Evolutionary conservation across 2,113 vertebrate genomes (phyloP).

Genomic region (Manacus vitellinus): DNA sequence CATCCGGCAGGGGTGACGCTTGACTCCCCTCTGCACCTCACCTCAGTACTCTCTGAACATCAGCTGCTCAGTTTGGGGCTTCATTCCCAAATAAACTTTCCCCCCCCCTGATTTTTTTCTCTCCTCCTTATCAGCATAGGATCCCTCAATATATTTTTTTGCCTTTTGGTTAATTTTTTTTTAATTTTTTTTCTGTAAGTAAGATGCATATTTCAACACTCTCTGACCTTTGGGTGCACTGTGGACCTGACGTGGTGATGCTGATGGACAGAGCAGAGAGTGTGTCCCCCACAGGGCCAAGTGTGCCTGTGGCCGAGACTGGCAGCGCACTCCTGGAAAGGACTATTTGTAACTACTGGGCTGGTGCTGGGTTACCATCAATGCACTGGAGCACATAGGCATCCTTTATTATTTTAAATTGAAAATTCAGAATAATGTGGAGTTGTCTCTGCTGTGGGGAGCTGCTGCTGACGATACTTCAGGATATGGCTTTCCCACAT

Average conservation of each 20-base stretch:
- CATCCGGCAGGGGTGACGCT: neutral
- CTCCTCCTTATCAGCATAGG: neutral
- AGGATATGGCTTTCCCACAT: fast-evolving
- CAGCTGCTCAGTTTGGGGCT: neutral
- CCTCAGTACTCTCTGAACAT: neutral
- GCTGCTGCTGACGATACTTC: neutral
- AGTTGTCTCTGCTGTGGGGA: neutral
- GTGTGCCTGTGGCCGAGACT: neutral
- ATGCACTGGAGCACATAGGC: neutral
- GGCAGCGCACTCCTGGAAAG: neutral
- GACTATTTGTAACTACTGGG: slow-evolving; percentile 28
- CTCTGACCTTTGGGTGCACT: fast-evolving
- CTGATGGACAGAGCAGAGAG: neutral
- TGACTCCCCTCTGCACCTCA: neutral
- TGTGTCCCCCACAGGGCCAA: neutral
- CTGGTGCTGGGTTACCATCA: neutral
- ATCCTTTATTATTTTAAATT: neutral
- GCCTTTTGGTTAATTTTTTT: neutral
- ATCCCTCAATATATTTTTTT: neutral
- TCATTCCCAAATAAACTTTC: fast-evolving
- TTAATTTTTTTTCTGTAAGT: neutral
- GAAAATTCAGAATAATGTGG: neutral
- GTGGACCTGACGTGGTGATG: fast-evolving
- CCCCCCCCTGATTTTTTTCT: neutral
- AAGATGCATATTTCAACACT: fast-evolving